Evolutionary conservation across 2,113 vertebrate species (phyloP).

Genomic region (Gymnogyps californianus): DNA sequence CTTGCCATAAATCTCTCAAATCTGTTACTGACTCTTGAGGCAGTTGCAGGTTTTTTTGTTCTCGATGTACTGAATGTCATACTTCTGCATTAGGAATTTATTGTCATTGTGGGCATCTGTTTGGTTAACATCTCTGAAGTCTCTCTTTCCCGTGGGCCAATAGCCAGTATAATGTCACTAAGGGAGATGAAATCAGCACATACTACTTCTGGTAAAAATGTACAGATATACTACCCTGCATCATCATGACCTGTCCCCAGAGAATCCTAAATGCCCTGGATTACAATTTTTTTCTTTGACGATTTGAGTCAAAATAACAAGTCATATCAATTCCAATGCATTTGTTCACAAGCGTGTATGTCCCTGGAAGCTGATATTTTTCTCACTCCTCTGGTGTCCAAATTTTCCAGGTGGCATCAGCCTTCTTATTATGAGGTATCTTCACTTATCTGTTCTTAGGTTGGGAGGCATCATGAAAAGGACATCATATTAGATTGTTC

Average conservation of each 20-base stretch:
- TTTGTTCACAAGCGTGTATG: background rate
- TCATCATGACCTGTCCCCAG: background rate
- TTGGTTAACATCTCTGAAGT: background rate
- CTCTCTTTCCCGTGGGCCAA: background rate
- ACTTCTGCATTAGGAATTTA: background rate
- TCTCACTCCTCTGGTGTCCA: background rate
- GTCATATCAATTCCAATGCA: background rate
- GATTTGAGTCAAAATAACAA: background rate
- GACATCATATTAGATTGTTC: background rate
- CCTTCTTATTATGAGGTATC: background rate
- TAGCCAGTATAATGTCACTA: background rate
- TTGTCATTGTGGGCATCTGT: background rate
- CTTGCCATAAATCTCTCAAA: background rate
- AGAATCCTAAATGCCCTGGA: background rate
- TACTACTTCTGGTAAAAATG: background rate
- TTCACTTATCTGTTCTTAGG: background rate
- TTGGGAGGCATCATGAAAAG: background rate
- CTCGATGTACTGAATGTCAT: background rate
- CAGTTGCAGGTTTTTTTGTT: background rate
- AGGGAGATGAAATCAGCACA: background rate
- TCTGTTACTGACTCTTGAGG: background rate
- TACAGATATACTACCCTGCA: background rate
- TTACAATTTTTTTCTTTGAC: background rate
- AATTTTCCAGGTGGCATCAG: background rate
- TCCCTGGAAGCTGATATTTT: background rate